Percentiles rank a stretch among this genome's conserved stretches.
These are phyloP conservation scores for Galeopterus variegatus DNA, from an alignment of 2,113 vertebrate genomes.

Conservation along the genomic window DNA sequence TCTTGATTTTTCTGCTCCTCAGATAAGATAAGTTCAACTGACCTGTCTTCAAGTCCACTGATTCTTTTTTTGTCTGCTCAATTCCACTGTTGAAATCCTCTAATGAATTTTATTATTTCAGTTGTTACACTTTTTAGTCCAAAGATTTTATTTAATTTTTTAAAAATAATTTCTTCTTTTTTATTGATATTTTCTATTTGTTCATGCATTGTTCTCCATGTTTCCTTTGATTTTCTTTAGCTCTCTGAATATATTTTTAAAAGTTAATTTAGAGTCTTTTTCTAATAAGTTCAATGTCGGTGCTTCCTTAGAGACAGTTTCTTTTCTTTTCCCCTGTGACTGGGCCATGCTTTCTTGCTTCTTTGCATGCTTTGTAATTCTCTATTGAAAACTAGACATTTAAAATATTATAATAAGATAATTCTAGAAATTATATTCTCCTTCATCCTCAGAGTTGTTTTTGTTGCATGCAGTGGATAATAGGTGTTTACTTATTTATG, in stretches of 20 bases:
- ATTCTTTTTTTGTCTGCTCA: not conserved
- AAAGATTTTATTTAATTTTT: no score
- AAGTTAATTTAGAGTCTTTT: no score
- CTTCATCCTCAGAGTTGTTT: not conserved
- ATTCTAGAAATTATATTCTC: not conserved
- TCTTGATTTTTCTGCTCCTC: not conserved
- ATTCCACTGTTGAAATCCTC: not conserved
- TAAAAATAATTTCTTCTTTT: no score
- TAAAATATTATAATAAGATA: not conserved
- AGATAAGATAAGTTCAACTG: not conserved
- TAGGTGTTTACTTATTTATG: not conserved
- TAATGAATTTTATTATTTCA: not conserved
- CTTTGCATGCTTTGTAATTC: not conserved
- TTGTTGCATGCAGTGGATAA: not conserved
- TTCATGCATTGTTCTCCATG: no score
- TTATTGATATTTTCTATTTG: no score
- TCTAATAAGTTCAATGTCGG: no score
- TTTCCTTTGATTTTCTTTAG: no score
- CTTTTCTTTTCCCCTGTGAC: not conserved
- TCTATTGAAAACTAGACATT: not conserved
- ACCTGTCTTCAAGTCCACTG: not conserved
- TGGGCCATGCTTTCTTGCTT: not conserved
- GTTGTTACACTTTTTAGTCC: no score
- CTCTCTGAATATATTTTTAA: no score
- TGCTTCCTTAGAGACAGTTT: not conserved